These are phyloP conservation scores for Mimachlamys varia DNA, from an alignment of 2,888 invertebrate species.

Conservation along the genomic window DNA sequence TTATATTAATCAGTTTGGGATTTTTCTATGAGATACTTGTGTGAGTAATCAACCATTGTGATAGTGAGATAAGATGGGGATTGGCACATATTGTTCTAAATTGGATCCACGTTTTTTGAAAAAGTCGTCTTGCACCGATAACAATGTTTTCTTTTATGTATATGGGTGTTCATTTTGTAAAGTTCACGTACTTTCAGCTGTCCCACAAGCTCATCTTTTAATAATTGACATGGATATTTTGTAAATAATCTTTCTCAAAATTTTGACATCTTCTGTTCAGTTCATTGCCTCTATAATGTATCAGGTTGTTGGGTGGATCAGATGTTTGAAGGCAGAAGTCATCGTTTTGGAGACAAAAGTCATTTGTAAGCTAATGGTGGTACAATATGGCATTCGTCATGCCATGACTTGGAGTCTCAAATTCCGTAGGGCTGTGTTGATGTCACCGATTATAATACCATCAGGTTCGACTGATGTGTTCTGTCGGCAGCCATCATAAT, in stretches of 20 bases:
- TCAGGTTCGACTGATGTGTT: background rate
- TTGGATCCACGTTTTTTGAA: no score
- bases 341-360: background rate
- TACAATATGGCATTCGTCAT: constrained; percentile 9
- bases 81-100: no score
- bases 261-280: background rate
- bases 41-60: background rate
- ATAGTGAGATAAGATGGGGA: background rate
- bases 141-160: no score
- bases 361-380: background rate
- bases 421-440: background rate
- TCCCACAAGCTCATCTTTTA: background rate
- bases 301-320: background rate
- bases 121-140: no score
- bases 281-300: background rate
- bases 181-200: no score
- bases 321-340: background rate
- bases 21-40: background rate
- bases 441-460: constrained; percentile 1
- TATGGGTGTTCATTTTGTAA: no score
- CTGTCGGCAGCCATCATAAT: background rate
- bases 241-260: constrained; percentile 28
- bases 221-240: background rate
- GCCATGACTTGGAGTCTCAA: background rate
- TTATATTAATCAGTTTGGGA: background rate